Evolutionary conservation across 2,797 vertebrate species (phyloP).

Genomic region (Sparus aurata): DNA sequence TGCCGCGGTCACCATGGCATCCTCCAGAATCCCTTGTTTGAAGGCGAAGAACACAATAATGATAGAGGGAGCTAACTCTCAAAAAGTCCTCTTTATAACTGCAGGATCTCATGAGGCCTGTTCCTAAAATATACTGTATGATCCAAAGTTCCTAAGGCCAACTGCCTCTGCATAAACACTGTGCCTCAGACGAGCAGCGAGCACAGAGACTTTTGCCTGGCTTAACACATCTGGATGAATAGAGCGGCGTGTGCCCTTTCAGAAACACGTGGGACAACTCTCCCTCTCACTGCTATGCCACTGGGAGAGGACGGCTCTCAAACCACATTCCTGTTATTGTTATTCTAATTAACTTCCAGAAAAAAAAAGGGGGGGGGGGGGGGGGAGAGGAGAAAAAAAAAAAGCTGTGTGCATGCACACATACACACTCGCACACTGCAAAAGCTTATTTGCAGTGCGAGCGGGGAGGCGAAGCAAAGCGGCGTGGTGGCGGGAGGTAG

Average conservation of each 20-base stretch:
- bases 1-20: slow-evolving; percentile 31
- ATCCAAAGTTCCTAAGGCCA: slow-evolving; percentile 56
- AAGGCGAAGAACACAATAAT: slow-evolving; percentile 51
- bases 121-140: slow-evolving; percentile 70
- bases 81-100: slow-evolving; percentile 50
- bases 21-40: slow-evolving; percentile 38
- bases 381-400: slow-evolving; percentile 2
- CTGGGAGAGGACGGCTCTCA: slow-evolving; percentile 78
- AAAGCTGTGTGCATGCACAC: slow-evolving; percentile 56
- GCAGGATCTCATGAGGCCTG: slow-evolving; percentile 52
- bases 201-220: slow-evolving; percentile 72
- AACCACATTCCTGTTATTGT: slow-evolving; percentile 86
- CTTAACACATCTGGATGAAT: slow-evolving; percentile 87
- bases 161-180: slow-evolving; percentile 69
- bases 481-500: slow-evolving; percentile 54
- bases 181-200: slow-evolving; percentile 61
- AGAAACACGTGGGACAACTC: slow-evolving; percentile 75
- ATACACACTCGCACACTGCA: slow-evolving; percentile 62
- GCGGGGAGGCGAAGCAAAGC: slow-evolving; percentile 61
- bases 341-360: slow-evolving; percentile 86
- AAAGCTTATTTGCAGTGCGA: slow-evolving; percentile 73
- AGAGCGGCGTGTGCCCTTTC: slow-evolving; percentile 83
- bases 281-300: slow-evolving; percentile 72
- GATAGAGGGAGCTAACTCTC: slow-evolving; percentile 55
- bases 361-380: slow-evolving; percentile 20